These are phyloP conservation scores for Chunga burmeisteri DNA, from an alignment of 2,113 vertebrate species.

Conservation along the genomic window DNA sequence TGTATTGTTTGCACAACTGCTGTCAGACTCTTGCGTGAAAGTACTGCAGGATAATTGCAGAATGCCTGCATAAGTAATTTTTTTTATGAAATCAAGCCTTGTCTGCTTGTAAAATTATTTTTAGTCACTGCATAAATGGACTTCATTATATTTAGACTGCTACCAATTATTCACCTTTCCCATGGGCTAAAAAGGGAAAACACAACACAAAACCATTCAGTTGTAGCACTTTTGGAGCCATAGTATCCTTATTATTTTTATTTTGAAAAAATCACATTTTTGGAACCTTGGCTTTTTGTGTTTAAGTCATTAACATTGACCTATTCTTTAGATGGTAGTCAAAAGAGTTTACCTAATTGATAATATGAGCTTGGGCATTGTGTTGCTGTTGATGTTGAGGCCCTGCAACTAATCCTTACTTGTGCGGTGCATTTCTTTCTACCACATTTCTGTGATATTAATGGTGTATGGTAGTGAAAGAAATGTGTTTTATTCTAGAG, in stretches of 20 bases:
- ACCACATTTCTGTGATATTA: constrained; percentile 81
- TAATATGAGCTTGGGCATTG: constrained; percentile 69
- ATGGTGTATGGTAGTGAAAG: constrained; percentile 81
- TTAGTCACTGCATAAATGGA: constrained; percentile 73
- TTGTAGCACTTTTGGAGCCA: constrained; percentile 34
- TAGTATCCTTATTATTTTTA: constrained; percentile 13
- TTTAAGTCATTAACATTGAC: background rate
- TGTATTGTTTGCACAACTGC: constrained; percentile 79
- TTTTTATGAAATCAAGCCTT: constrained; percentile 78
- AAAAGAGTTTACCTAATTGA: constrained; percentile 67
- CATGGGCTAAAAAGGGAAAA: constrained; percentile 62
- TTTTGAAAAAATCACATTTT: constrained; percentile 31
- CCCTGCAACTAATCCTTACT: constrained; percentile 75
- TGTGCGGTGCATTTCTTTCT: constrained; percentile 69
- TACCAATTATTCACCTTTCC: constrained; percentile 73
- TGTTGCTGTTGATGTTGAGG: constrained; percentile 68
- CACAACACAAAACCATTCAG: constrained; percentile 37
- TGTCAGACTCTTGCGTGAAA: constrained; percentile 76
- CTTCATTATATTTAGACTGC: constrained; percentile 75
- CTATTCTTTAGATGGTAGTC: background rate
- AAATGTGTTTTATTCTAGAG: constrained; percentile 84
- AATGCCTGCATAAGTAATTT: constrained; percentile 80
- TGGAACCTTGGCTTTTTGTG: background rate
- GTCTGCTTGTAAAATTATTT: constrained; percentile 80
- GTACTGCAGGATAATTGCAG: constrained; percentile 78